Conservation (phyloP, 2,797 vertebrate genomes). For the Chaetophractus vellerosus region DNA sequence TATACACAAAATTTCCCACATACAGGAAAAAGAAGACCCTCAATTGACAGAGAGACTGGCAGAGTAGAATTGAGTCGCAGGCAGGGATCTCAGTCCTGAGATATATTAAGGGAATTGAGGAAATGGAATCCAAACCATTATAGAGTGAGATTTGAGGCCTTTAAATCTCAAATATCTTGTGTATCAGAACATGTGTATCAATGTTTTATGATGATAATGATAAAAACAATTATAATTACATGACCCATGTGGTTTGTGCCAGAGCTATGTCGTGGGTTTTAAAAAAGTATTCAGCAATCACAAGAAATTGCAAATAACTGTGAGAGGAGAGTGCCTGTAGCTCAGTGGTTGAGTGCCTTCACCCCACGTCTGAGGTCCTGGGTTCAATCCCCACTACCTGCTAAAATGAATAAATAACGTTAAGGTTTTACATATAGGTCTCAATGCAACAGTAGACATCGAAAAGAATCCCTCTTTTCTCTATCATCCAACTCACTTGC, state of each 20-base stretch:
- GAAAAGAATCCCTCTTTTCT: neutral
- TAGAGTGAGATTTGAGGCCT: neutral
- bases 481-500: neutral
- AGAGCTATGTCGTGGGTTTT: neutral
- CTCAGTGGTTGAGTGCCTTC: too few relatives aligned
- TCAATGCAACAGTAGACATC: neutral
- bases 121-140: neutral
- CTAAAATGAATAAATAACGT: neutral
- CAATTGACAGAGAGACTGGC: neutral
- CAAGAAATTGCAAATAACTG: constrained; percentile 27
- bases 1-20: neutral
- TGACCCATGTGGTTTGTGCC: neutral
- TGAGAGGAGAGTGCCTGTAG: too few relatives aligned
- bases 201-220: neutral
- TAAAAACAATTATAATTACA: neutral
- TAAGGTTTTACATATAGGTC: neutral
- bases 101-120: neutral
- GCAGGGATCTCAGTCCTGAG: neutral
- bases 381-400: too few relatives aligned
- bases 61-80: neutral
- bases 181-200: neutral
- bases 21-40: neutral
- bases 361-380: too few relatives aligned
- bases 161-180: neutral
- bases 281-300: neutral